Evolutionary conservation across 2,113 vertebrate species (phyloP).

Genomic region (Perca schrenkii): DNA sequence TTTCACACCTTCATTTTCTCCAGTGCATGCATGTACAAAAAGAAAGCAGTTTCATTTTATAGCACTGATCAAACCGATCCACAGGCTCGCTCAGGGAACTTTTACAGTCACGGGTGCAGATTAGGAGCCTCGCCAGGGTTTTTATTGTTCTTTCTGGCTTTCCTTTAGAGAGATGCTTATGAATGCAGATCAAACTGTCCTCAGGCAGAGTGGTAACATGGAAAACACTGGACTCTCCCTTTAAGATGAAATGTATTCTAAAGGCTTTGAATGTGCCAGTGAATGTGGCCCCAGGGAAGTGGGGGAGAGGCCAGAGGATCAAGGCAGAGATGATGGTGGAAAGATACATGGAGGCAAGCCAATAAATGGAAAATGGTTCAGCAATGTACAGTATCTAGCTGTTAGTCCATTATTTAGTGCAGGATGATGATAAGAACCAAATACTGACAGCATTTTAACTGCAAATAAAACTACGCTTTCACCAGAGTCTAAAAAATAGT

Average conservation of each 20-base stretch:
- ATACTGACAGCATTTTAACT: not conserved
- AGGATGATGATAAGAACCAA: not conserved
- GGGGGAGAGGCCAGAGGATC: conserved; percentile 43
- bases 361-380: conserved; percentile 36
- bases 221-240: conserved; percentile 57
- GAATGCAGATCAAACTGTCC: conserved; percentile 64
- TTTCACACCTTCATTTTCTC: conserved; percentile 33
- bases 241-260: conserved; percentile 65
- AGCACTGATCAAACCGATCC: conserved; percentile 50
- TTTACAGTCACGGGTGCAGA: conserved; percentile 62
- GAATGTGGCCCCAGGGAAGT: conserved; percentile 60
- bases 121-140: conserved; percentile 55
- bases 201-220: conserved; percentile 21
- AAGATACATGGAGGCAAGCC: conserved; percentile 25
- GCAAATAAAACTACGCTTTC: not conserved
- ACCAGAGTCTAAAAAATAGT: not conserved
- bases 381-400: conserved; percentile 18
- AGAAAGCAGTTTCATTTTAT: conserved; percentile 59
- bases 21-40: conserved; percentile 26
- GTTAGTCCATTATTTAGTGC: conserved; percentile 9
- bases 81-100: conserved; percentile 42
- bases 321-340: conserved; percentile 38
- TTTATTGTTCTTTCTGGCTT: conserved; percentile 68
- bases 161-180: conserved; percentile 50
- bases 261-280: conserved; percentile 36